Base-by-base conservation (phyloP, 2,888 invertebrate species). In the Meteorus cinctellus region DNA sequence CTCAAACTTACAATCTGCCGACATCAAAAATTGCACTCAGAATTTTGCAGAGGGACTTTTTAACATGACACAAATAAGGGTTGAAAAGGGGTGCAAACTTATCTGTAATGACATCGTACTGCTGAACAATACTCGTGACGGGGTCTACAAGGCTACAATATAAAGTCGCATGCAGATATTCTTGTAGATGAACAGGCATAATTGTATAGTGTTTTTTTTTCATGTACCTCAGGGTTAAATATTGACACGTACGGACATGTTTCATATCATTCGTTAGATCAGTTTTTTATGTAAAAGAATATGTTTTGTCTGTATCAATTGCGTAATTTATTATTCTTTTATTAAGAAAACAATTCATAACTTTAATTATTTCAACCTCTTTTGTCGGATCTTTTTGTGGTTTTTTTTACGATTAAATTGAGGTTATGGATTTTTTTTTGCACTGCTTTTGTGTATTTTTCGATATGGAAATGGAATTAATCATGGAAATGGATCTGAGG, bases 101-200 rank as follows among this genome's bases (percentile, higher is more conserved):
- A 89, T 89, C 89, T 89, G 81, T 88, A 89, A 89, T 89, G 87
- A 89, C 88, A 89, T 89, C 89, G 85, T 84, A 79, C n/a, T 19
- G 6, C 80, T 80, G 83, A 79, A 82, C 83, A 72, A 19, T 71
- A 48, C 60, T 48, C 62, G 45, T 51, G 69, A 55, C 80, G 78
- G 24, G 24, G 79, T 80, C 82, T 83, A 86, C 86, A 85, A 85
- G 83, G 86, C 84, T 86, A 8, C 12, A 83, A 83, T 85, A 83
- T 84, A 48, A 4, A 48, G 6, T 34, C 34, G 8, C 34, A 8
- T 34, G 8, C 34, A 34, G 34, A 34, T 34, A 34, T 34, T 14
- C 14, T 14, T 16, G 16, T 45, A 45, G 45, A 4, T 45, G 45
- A 45, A 45, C 14, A 5, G 4, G 0, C 24, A 24, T 24, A 24